Percentiles rank a stretch among this genome's conserved stretches.
Conservation (phyloP, 2,888 invertebrate species). For the Pyrrhia umbra region DNA sequence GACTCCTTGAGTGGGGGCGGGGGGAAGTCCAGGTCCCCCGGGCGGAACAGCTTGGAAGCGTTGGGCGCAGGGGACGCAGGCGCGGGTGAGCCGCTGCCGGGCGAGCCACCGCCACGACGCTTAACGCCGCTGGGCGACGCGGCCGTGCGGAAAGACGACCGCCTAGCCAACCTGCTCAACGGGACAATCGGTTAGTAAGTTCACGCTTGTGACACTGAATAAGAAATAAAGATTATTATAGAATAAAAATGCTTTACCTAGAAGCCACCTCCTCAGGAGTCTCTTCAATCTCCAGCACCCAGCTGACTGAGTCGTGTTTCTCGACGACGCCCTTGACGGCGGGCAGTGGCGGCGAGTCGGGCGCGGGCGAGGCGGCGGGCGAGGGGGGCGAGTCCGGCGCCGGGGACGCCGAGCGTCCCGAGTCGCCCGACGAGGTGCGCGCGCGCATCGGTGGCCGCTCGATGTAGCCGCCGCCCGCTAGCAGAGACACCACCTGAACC, state of each 20-base stretch:
- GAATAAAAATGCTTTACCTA: slow-evolving; percentile 69
- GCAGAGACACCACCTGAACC: slow-evolving; percentile 87
- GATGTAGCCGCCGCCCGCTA: slow-evolving; percentile 84
- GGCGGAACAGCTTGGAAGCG: slow-evolving; percentile 87
- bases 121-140: slow-evolving; percentile 84
- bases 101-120: slow-evolving; percentile 85
- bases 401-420: slow-evolving; percentile 80
- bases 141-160: slow-evolving; percentile 91
- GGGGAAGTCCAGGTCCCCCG: slow-evolving; percentile 85
- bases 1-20: slow-evolving; percentile 91
- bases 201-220: neutral
- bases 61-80: slow-evolving; percentile 87
- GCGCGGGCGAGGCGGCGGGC: slow-evolving; percentile 78
- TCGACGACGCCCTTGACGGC: slow-evolving; percentile 96
- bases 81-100: slow-evolving; percentile 82
- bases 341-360: slow-evolving; percentile 91
- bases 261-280: slow-evolving; percentile 93
- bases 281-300: slow-evolving; percentile 95
- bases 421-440: slow-evolving; percentile 84
- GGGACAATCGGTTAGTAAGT: neutral
- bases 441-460: slow-evolving; percentile 81
- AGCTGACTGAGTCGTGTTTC: slow-evolving; percentile 96
- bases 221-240: neutral
- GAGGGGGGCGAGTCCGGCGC: slow-evolving; percentile 84
- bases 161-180: slow-evolving; percentile 90